Percentiles rank a stretch among this genome's conserved stretches.
Evolutionary conservation across 2,888 invertebrate genomes (phyloP).

Genomic region (Drosophila basisetae): DNA sequence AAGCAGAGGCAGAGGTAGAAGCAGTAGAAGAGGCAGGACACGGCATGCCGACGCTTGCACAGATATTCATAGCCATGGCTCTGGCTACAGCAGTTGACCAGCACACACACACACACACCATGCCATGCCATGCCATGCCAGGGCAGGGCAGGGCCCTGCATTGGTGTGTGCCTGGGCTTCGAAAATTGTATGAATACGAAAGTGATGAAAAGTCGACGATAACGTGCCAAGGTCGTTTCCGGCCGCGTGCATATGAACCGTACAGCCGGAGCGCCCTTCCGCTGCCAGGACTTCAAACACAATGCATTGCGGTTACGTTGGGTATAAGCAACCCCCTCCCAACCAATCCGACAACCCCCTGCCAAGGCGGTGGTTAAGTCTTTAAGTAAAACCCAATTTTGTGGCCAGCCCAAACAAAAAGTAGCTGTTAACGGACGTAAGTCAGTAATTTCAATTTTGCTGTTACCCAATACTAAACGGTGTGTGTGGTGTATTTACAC

Average conservation of each 20-base stretch:
- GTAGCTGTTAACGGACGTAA: conserved; percentile 62
- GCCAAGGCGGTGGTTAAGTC: conserved; percentile 35
- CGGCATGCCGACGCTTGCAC: conserved; percentile 42
- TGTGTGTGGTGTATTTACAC: conserved; percentile 5
- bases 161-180: conserved; percentile 30
- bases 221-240: conserved; percentile 82
- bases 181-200: conserved; percentile 80
- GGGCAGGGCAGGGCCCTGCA: neutral
- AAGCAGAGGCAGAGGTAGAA: neutral
- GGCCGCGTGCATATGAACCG: conserved; percentile 81
- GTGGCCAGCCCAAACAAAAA: conserved; percentile 48
- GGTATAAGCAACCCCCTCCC: conserved; percentile 6
- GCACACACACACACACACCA: neutral
- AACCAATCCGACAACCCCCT: neutral
- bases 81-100: conserved; percentile 2
- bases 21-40: conserved; percentile 3
- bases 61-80: conserved; percentile 38
- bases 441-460: conserved; percentile 69
- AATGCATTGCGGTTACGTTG: conserved; percentile 70
- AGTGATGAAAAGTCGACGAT: conserved; percentile 81
- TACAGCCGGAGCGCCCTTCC: conserved; percentile 46
- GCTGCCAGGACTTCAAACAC: conserved; percentile 53
- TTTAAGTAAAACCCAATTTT: conserved; percentile 66
- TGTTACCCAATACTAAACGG: conserved; percentile 36
- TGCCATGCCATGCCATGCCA: too few species aligned